Evolutionary conservation across 2,113 vertebrate genomes (phyloP), one percentile per base, ranked within the genome.

Genomic region (Perca flavescens): DNA sequence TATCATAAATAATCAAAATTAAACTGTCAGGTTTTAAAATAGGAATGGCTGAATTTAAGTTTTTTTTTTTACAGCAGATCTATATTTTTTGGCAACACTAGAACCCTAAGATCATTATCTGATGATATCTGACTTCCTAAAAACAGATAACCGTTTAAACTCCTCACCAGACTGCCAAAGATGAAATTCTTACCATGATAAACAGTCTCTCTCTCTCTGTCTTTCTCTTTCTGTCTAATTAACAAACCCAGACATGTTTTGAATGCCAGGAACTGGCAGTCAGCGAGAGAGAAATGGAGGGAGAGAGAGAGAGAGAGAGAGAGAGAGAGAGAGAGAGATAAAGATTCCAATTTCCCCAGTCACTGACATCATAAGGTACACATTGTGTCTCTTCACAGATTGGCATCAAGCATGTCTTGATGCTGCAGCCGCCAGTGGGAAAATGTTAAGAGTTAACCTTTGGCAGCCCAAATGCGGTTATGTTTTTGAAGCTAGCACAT

Each of bases 281-380:
- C 82, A 34, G 31, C 31, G 31, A 34, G 31, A 34, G 31, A 34
- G 31, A 34, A 34, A 34, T 34, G 5, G 16, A 60, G 5, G 57
- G 56, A 75, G 64, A 57, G 34, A 77, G 34, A 52, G 11, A 47
- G 49, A 74, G 50, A 57, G 36, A 63, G 74, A 50, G 36, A 69
- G n/a, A 79, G 13, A 83, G 43, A 62, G 43, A 77, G 60, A 60
- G 67, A 52, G 80, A 62, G 66, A 93, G 94, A 95, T 94, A 95
- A 94, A 91, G 74, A 92, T 90, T 95, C 90, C 92, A 95, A 94
- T 95, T 94, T 95, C 92, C 90, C 91, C 88, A 86, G 81, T 89
- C 76, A 40, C 86, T 90, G 76, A 93, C 88, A 95, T 94, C 87
- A 93, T 89, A 94, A 87, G 80, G 68, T 93, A 86, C 80, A 80